Percentiles rank a stretch among this genome's conserved stretches.
phyloP scores from a whole-genome alignment of 1,140 invertebrate species.

The Periplaneta americana region DNA sequence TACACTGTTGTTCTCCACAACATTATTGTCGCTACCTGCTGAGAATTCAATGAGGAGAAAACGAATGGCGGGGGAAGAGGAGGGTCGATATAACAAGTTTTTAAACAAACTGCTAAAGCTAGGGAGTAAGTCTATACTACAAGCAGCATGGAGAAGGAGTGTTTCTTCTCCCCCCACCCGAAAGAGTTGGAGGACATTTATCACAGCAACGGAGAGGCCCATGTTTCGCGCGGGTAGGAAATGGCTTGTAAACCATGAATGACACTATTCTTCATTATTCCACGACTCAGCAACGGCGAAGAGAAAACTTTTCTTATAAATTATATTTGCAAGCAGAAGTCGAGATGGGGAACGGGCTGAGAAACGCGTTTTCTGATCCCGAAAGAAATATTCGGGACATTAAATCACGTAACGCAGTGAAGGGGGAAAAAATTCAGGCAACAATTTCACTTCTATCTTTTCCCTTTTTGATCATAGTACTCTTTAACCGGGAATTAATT shows the following conservation, averaged over 20 bases:
- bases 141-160: background rate
- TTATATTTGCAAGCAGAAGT: background rate
- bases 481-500: background rate
- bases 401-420: background rate
- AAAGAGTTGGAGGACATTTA: background rate
- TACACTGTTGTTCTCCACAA: background rate
- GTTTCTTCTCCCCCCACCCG: background rate
- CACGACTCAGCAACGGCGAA: background rate
- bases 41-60: background rate
- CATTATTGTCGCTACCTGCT: background rate
- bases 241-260: background rate
- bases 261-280: background rate
- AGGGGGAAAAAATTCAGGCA: background rate
- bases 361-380: too few relatives aligned
- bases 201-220: background rate
- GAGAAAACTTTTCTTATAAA: background rate
- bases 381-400: too few relatives aligned
- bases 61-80: background rate
- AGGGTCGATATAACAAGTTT: background rate
- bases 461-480: background rate
- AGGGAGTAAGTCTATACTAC: background rate
- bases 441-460: too few relatives aligned
- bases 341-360: background rate
- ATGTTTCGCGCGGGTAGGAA: background rate
- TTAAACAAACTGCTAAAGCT: background rate